Evolutionary conservation across 2,113 vertebrate genomes (phyloP).

Genomic region (Austrofundulus limnaeus): DNA sequence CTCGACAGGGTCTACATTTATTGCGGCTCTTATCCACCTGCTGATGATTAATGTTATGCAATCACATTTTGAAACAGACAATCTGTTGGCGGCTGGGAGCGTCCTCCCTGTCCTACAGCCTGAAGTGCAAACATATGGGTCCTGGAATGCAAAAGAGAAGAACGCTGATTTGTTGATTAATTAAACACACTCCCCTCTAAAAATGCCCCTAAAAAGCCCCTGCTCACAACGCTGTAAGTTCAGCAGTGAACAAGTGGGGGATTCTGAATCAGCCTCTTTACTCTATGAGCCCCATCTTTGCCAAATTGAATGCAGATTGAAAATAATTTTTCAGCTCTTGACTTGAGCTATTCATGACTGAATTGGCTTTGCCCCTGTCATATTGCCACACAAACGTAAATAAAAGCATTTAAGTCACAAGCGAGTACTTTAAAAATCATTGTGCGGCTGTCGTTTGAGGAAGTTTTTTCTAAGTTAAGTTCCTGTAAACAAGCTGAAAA

Average conservation of each 20-base stretch:
- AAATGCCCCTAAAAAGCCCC: slow-evolving; percentile 72
- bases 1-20: slow-evolving; percentile 32
- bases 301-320: slow-evolving; percentile 98
- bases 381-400: slow-evolving; percentile 87
- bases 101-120: slow-evolving; percentile 89
- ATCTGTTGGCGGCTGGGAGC: slow-evolving; percentile 89
- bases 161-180: slow-evolving; percentile 95
- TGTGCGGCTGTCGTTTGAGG: slow-evolving; percentile 39
- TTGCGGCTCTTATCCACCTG: slow-evolving; percentile 47
- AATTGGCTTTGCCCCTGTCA: slow-evolving; percentile 79
- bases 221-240: slow-evolving; percentile 90
- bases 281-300: slow-evolving; percentile 94
- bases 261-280: slow-evolving; percentile 92
- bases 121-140: slow-evolving; percentile 95
- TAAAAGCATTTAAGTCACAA: slow-evolving; percentile 74
- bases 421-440: slow-evolving; percentile 56
- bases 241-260: slow-evolving; percentile 91
- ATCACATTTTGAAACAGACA: slow-evolving; percentile 83
- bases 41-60: slow-evolving; percentile 68
- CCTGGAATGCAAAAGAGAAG: slow-evolving; percentile 86
- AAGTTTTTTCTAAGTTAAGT: slow-evolving; percentile 9
- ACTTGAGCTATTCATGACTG: slow-evolving; percentile 92
- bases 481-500: slow-evolving; percentile 15
- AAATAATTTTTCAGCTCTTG: slow-evolving; percentile 97
- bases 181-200: slow-evolving; percentile 77